Base-by-base conservation (phyloP, 2,113 vertebrate genomes). In the Hippocampus abdominalis region DNA sequence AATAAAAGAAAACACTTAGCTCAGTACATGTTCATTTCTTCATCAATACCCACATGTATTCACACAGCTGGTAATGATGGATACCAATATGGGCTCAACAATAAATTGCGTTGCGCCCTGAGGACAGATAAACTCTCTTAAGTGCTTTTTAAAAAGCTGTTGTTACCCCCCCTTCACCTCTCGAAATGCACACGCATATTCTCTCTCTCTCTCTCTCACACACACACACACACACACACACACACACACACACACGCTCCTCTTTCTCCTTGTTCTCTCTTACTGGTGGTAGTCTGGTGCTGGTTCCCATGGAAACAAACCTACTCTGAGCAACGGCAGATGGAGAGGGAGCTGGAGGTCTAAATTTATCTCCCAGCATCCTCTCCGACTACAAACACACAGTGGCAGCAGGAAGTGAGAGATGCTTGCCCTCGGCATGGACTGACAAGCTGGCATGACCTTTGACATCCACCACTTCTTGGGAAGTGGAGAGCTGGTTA, bases 281-380 rank as follows among this genome's bases (percentile, higher is more conserved):
- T 79, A 78, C 89, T 90, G 81, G 82, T 81, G 67, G 82, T 79
- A 91, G 88, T 84, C 90, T 90, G 81, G 89, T 81, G 84, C 87
- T 78, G 79, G 92, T 93, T 93, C 89, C 92, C 90, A 93, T 93
- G 92, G 92, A 91, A 91, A 93, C 91, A 75, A 86, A 83, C 90
- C 89, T 92, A 93, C 88, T 92, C 91, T 86, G 90, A 91, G 90
- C 87, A 88, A 84, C 74, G 86, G 90, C 92, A 92, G 92, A 93
- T 92, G 91, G 92, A 93, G 90, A 90, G 86, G 87, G 91, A 92
- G 88, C 87, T 91, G 86, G 85, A 90, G 90, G 89, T 93, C 92
- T 93, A 93, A 92, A 93, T 92, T 91, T 92, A 92, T 92, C 91
- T 89, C 88, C 88, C 89, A 92, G 91, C 92, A 92, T 91, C 89